phyloP scores from a whole-genome alignment of 64 coral and sea anemone genomes.

The Porites australiensis region DNA sequence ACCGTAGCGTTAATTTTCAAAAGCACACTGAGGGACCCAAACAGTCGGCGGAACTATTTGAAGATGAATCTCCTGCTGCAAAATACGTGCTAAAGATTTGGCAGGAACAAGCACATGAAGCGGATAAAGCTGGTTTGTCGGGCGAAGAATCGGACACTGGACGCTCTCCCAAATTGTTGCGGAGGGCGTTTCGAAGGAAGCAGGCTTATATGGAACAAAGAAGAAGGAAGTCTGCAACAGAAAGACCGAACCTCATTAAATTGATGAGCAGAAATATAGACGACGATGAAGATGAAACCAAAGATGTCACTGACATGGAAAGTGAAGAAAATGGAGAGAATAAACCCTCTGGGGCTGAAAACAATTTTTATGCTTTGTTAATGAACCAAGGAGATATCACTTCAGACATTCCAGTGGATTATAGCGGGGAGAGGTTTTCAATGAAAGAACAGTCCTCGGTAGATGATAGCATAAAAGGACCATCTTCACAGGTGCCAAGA shows the following conservation, averaged over 20 bases:
- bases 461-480: background rate
- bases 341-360: background rate
- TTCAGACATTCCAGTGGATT: background rate
- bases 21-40: background rate
- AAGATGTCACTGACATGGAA: background rate
- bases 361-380: background rate
- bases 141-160: background rate
- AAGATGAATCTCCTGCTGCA: slow-evolving; percentile 24
- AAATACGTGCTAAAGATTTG: slow-evolving; percentile 22
- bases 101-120: slow-evolving; percentile 23
- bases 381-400: background rate
- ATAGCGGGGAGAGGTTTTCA: background rate
- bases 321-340: background rate
- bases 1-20: background rate
- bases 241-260: slow-evolving; percentile 27
- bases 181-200: slow-evolving; percentile 29
- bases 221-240: slow-evolving; percentile 30
- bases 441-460: background rate
- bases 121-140: background rate
- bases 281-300: background rate
- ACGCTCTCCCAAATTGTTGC: background rate
- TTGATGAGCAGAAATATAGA: background rate
- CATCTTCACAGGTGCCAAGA: background rate
- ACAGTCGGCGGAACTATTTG: background rate
- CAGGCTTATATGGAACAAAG: slow-evolving; percentile 31